Base-by-base conservation (phyloP, 1,140 invertebrate species). In the Berghia stephanieae region DNA sequence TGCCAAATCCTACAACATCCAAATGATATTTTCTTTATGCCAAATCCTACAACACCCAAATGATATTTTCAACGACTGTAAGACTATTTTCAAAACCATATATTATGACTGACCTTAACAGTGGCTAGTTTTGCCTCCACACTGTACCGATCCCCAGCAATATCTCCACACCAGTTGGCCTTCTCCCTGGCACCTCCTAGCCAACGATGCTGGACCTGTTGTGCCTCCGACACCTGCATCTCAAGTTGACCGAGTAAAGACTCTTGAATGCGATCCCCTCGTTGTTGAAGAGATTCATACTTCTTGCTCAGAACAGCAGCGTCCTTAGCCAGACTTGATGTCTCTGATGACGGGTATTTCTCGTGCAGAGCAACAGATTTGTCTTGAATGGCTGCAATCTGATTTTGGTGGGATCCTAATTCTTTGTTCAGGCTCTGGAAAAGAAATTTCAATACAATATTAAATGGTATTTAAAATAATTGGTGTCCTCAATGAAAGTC, bases 81-180 rank as follows among this genome's bases (percentile, higher is more conserved):
- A n/a, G n/a, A n/a, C n/a, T n/a, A n/a, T n/a, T n/a, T n/a, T n/a
- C n/a, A n/a, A n/a, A n/a, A n/a, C n/a, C n/a, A n/a, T n/a, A n/a
- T n/a, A n/a, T n/a, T n/a, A 69, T 31, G 27, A 46, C 78, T 80
- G 46, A 88, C 87, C 81, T 85, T 86, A 42, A 88, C 83, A 21
- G 95, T 94, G 3, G 93, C 92, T 84, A 95, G 92, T 90, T 98
- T 98, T 0, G 96, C 94, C 90, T 98, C 95, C n/a, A 98, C 90
- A 87, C 96, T 97, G 85, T 96, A 97, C 85, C 93, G 93, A 86
- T 98, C 96, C 84, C 94, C 96, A 40, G 93, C 93, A 6, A 93
- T 92, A 87, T 98, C 96, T 79, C 94, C 92, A 88, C 96, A 98
- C 96, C 96, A 98, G n/a, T 92, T 90, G 0, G 96, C 92, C 88